These are phyloP conservation scores for Seriola quinqueradiata DNA, from an alignment of 2,113 vertebrate genomes.

Conservation along the genomic window DNA sequence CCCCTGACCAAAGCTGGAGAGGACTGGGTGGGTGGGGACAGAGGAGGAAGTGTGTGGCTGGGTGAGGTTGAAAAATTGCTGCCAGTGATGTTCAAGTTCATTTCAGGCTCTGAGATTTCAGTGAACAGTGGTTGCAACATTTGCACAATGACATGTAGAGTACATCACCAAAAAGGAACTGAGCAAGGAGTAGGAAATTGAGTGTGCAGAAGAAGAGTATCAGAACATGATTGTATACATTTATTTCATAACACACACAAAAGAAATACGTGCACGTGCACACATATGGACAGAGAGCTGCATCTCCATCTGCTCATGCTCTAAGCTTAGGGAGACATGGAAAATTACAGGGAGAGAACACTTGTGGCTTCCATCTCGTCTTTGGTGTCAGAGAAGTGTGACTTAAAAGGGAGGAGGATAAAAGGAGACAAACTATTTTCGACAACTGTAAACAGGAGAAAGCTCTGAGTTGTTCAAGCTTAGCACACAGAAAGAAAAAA, in stretches of 20 bases:
- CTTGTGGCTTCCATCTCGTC: conserved; percentile 76
- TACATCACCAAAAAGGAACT: conserved; percentile 45
- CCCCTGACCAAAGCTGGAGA: conserved; percentile 48
- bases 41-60: conserved; percentile 24
- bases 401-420: conserved; percentile 67
- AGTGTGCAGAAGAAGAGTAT: conserved; percentile 38
- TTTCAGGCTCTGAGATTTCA: conserved; percentile 37
- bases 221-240: conserved; percentile 5
- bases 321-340: conserved; percentile 67
- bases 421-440: conserved; percentile 74
- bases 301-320: conserved; percentile 78
- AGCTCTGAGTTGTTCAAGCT: conserved; percentile 49
- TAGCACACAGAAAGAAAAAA: not conserved
- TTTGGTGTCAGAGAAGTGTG: conserved; percentile 73
- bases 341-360: conserved; percentile 79
- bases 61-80: conserved; percentile 18
- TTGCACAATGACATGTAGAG: conserved; percentile 19
- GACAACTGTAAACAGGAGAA: conserved; percentile 67
- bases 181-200: conserved; percentile 51
- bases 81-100: conserved; percentile 44
- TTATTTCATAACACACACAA: conserved; percentile 37
- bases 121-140: conserved; percentile 27
- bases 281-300: conserved; percentile 56
- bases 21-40: conserved; percentile 29
- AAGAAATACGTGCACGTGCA: conserved; percentile 14